Conservation (phyloP, 2,888 invertebrate species). For the Synergus japonicus region DNA sequence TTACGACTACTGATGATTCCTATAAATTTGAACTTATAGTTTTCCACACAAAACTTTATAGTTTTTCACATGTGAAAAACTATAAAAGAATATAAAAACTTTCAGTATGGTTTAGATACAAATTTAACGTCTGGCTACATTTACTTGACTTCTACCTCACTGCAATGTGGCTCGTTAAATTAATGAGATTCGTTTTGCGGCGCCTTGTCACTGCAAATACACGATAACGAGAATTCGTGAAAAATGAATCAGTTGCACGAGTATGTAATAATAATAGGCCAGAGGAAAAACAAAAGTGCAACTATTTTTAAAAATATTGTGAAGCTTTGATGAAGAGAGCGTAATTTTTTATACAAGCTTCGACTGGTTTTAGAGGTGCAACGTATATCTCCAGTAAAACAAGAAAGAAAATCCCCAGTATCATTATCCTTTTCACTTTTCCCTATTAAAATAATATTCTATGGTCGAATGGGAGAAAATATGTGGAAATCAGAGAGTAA, state of each 20-base stretch:
- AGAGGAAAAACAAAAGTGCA: not conserved
- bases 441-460: constrained; percentile 22
- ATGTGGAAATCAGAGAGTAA: constrained; percentile 10
- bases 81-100: not conserved
- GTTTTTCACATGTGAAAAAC: no score
- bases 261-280: constrained; percentile 26
- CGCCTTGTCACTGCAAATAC: constrained; percentile 21
- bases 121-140: not conserved
- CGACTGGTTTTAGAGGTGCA: not conserved
- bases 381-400: constrained; percentile 5
- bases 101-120: not conserved
- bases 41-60: no score
- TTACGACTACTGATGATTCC: not conserved
- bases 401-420: not conserved
- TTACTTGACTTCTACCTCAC: not conserved
- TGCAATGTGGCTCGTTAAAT: not conserved
- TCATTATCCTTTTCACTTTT: not conserved
- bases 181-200: constrained; percentile 31
- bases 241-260: constrained; percentile 14
- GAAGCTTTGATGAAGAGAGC: constrained; percentile 13
- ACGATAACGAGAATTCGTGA: constrained; percentile 17
- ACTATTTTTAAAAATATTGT: constrained; percentile 1
- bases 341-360: not conserved
- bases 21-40: no score
- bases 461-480: not conserved